Base-by-base conservation (phyloP, 2,797 vertebrate genomes). In the Poeciliopsis paucimaculata region DNA sequence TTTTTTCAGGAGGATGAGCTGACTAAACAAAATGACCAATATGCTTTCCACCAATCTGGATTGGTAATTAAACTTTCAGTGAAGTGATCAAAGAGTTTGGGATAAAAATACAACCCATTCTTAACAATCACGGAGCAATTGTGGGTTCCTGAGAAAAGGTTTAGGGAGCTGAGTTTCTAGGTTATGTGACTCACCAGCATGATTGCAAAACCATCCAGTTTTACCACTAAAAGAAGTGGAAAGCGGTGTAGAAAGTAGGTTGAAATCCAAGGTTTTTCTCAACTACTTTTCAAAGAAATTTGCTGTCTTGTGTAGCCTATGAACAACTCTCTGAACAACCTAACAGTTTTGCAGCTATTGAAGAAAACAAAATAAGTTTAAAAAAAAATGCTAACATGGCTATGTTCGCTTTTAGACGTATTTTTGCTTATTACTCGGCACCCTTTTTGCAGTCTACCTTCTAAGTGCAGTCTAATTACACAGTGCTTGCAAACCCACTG, bases 51-150 rank as follows among this genome's bases (percentile, higher is more conserved):
- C 91, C 82, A 88, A 93, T 89, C 85, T 82, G 81, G 70, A 87
- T 89, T 78, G 84, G 86, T 93, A 92, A 93, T 94, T 94, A 87
- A 82, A 83, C 77, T 85, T 75, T 78, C 76, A 73, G 83, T 51
- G 41, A 84, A 77, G 70, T 82, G 86, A 94, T 93, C 90, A 95
- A 94, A 94, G 90, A 81, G 36, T 86, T 73, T 39, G 34, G 77
- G 80, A 71, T 84, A 82, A 92, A 93, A 92, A 92, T 90, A 90
- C 90, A 91, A 79, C 49, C 84, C 88, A 92, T 95, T 94, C 90
- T 94, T 84, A 51, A 85, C 76, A 78, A 80, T 89, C 87, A 86
- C 75, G 78, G 85, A 77, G 91, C 82, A 95, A 85, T 95, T 96
- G 92, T 78, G 93, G 93, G 72, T 85, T 91, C 82, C 80, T 46